phyloP scores from a whole-genome alignment of 1,140 invertebrate genomes.

The Nautilus pompilius region DNA sequence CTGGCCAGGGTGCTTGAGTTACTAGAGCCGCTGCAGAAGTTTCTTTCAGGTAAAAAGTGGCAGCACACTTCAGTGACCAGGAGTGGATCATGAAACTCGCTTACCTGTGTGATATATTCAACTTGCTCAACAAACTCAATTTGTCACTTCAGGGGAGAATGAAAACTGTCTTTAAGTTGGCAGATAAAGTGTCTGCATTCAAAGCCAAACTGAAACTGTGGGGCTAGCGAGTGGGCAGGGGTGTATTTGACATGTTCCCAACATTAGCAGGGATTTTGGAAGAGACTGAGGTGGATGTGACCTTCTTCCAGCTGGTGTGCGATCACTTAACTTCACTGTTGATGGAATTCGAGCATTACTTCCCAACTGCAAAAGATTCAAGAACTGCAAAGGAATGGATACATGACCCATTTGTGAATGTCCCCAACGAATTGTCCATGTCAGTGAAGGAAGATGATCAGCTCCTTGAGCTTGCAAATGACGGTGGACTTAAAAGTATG shows the following conservation, averaged over 20 bases:
- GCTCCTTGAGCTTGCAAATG: background rate
- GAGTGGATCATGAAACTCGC: background rate
- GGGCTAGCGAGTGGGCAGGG: constrained; percentile 98
- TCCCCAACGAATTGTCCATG: background rate
- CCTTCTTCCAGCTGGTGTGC: constrained; percentile 22
- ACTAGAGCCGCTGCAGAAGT: background rate
- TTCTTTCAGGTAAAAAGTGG: background rate
- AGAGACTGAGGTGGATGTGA: constrained; percentile 1
- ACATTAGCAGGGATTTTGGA: constrained; percentile 62
- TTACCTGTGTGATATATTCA: background rate
- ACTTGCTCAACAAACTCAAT: background rate
- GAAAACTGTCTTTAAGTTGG: constrained; percentile 96
- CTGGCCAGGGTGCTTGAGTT: constrained; percentile 19
- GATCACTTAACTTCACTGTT: constrained; percentile 11
- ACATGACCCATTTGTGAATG: background rate
- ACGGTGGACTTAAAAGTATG: constrained; percentile 1
- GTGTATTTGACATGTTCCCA: constrained; percentile 96
- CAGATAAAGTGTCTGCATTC: constrained; percentile 99
- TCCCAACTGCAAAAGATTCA: constrained; percentile 30
- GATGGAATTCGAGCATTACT: constrained; percentile 25
- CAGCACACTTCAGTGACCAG: too few species aligned
- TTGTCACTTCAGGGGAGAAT: constrained; percentile 23
- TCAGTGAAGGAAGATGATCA: background rate
- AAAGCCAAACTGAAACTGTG: constrained; percentile 73
- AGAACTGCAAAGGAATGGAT: constrained; percentile 16